Conservation (phyloP, 2,888 invertebrate species). For the Pristionchus maxplancki region DNA sequence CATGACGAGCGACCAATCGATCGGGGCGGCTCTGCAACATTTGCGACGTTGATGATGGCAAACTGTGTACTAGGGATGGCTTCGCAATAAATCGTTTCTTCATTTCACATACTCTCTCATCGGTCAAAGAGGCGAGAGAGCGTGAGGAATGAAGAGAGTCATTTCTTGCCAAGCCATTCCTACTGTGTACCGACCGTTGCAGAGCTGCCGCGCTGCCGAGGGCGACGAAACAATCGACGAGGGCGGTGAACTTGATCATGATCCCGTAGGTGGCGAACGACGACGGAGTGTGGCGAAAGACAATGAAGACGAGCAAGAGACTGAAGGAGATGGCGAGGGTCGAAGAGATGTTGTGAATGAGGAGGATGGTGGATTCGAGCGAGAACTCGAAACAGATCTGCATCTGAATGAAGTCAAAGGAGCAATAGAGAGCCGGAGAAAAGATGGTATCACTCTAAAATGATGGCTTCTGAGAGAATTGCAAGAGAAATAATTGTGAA, state of each 20-base stretch:
- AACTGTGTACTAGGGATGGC: not conserved
- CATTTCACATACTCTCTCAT: too few species aligned
- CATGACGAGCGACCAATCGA: too few species aligned
- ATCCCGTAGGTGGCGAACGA: not conserved
- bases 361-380: not conserved
- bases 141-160: too few species aligned
- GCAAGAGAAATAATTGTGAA: too few species aligned
- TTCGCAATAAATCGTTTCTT: too few species aligned
- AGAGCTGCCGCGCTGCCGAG: not conserved
- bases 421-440: too few species aligned
- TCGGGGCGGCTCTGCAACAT: not conserved
- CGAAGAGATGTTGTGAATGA: not conserved
- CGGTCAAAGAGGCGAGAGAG: too few species aligned
- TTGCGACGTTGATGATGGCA: not conserved
- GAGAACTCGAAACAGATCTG: too few species aligned
- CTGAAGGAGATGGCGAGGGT: not conserved
- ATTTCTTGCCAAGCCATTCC: too few species aligned
- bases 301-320: not conserved
- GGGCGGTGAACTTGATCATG: not conserved
- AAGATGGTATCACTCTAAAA: too few species aligned
- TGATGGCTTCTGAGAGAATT: not conserved
- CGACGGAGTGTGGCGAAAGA: not conserved
- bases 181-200: not conserved
- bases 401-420: too few species aligned
- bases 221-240: not conserved